phyloP scores from a whole-genome alignment of 2,113 vertebrate species.

The Pterocles burchelli region DNA sequence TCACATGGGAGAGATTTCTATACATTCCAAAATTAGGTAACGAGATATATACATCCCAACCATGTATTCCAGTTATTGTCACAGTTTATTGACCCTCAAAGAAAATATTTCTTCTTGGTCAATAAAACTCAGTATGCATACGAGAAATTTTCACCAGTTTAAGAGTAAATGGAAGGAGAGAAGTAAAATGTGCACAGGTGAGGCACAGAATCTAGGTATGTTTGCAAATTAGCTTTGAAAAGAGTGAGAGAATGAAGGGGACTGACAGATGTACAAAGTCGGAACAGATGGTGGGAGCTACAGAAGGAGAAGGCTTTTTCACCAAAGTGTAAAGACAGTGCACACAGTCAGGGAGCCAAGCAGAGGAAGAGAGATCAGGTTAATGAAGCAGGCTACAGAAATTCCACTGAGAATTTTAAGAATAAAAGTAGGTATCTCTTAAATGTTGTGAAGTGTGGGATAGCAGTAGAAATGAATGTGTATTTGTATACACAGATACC shows the following conservation, averaged over 20 bases:
- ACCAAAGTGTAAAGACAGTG: not conserved
- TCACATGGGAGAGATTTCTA: not conserved
- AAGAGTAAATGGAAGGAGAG: not conserved
- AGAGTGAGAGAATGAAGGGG: not conserved
- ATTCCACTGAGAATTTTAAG: not conserved
- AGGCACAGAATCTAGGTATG: not conserved
- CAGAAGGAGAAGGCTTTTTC: not conserved
- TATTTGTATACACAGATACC: not conserved
- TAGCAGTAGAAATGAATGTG: not conserved
- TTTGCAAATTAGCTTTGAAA: not conserved
- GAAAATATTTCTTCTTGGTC: not conserved
- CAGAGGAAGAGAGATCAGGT: not conserved
- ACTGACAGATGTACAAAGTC: not conserved
- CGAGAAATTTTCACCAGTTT: not conserved
- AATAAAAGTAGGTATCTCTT: not conserved
- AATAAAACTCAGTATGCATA: not conserved
- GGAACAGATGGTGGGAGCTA: not conserved
- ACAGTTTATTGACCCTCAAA: not conserved
- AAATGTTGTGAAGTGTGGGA: not conserved
- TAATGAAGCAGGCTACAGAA: conserved; percentile 17
- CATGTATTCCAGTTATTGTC: not conserved
- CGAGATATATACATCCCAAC: not conserved
- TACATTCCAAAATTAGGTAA: not conserved
- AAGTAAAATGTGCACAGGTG: not conserved
- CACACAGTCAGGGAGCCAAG: not conserved